These are phyloP conservation scores for Rhabdophis nuchalis DNA, from an alignment of 2,797 vertebrate species.

Conservation along the genomic window DNA sequence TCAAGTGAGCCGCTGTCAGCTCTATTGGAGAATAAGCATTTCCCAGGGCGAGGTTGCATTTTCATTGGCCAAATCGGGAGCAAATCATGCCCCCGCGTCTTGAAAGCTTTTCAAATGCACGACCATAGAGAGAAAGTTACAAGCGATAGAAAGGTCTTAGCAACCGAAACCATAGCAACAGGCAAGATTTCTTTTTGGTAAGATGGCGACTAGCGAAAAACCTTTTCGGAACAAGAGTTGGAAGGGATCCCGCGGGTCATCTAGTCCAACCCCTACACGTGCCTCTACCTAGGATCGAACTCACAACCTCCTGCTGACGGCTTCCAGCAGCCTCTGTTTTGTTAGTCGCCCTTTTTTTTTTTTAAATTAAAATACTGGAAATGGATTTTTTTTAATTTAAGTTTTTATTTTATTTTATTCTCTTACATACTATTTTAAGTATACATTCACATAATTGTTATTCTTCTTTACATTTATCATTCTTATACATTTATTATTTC, in stretches of 20 bases:
- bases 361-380: background rate
- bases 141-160: background rate
- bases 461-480: too few relatives aligned
- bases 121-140: background rate
- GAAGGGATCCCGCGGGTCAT: too few relatives aligned
- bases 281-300: too few relatives aligned
- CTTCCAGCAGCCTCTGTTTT: background rate
- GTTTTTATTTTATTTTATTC: too few relatives aligned
- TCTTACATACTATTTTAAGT: too few relatives aligned
- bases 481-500: too few relatives aligned
- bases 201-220: background rate
- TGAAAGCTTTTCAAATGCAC: background rate
- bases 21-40: background rate
- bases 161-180: background rate
- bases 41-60: background rate
- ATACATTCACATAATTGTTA: too few relatives aligned
- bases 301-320: background rate
- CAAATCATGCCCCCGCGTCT: background rate
- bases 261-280: too few relatives aligned
- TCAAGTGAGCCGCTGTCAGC: rapidly evolving
- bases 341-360: background rate
- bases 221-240: background rate
- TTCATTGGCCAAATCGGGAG: background rate
- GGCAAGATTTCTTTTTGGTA: background rate
- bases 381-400: too few relatives aligned